Evolutionary conservation across 2,888 invertebrate genomes (phyloP).

Genomic region (Thyatira batis): DNA sequence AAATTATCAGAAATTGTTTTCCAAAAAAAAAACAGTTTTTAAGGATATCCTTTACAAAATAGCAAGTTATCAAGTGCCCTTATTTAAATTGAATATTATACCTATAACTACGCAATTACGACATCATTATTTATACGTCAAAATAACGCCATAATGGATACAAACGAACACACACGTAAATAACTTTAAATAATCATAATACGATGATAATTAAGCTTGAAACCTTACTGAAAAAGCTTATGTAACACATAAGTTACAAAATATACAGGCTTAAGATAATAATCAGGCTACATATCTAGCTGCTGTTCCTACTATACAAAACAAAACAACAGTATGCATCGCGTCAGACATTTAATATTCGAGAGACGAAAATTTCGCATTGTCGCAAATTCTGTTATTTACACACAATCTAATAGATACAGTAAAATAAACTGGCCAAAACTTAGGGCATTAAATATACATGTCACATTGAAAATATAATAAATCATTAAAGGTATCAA

Average conservation of each 20-base stretch:
- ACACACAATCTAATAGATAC: not conserved
- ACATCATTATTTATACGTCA: no score
- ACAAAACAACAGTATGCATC: not conserved
- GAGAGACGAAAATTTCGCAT: not conserved
- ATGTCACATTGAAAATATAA: conserved; percentile 10
- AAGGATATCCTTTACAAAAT: no score
- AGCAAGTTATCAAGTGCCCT: no score
- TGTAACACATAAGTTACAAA: not conserved
- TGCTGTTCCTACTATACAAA: not conserved
- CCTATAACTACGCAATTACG: no score
- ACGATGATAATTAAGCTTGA: not conserved
- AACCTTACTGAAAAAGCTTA: not conserved
- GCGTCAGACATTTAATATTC: not conserved
- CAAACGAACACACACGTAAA: no score
- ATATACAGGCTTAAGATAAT: not conserved
- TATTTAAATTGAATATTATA: no score
- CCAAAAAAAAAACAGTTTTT: no score
- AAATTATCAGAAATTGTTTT: no score
- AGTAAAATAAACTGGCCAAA: conserved; percentile 19
- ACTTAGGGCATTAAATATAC: conserved; percentile 11
- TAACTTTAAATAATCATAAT: no score
- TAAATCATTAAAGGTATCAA: conserved; percentile 15
- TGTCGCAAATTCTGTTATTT: conserved; percentile 1
- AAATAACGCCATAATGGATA: no score
- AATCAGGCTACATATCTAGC: not conserved